Percentiles rank a stretch among this genome's conserved stretches.
These are phyloP conservation scores for Phyllostomus discolor DNA, from an alignment of 2,113 vertebrate species.

Conservation along the genomic window DNA sequence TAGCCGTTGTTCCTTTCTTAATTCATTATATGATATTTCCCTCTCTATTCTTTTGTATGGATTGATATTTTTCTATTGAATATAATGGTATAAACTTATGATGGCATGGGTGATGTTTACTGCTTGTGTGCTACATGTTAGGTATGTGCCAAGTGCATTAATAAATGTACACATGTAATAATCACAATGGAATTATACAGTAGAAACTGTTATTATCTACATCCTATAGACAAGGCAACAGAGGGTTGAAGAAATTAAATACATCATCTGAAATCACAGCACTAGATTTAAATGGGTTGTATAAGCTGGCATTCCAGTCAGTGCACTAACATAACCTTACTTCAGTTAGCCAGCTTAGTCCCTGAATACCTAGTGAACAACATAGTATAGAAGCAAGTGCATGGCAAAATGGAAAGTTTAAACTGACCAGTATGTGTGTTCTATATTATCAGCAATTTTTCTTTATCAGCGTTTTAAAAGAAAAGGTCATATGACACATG, in stretches of 20 bases:
- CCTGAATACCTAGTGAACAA: background rate
- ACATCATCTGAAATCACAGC: rapidly evolving
- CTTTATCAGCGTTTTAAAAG: background rate
- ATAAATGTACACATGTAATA: rapidly evolving
- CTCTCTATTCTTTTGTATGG: background rate
- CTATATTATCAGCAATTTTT: background rate
- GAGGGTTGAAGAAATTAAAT: background rate
- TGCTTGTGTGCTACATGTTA: background rate
- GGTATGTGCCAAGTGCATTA: no score
- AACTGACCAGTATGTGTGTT: background rate
- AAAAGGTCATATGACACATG: background rate
- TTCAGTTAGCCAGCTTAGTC: background rate
- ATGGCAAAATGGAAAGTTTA: background rate
- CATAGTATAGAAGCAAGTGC: background rate
- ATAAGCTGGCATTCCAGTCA: rapidly evolving
- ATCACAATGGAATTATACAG: rapidly evolving
- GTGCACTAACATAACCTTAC: background rate
- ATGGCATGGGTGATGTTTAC: background rate
- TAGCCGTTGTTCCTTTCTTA: background rate
- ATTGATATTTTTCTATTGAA: background rate
- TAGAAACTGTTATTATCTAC: rapidly evolving
- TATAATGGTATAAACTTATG: background rate
- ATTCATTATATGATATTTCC: background rate
- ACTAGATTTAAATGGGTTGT: no score
- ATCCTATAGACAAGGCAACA: background rate